These are phyloP conservation scores for Actinemys pallida DNA, from an alignment of 2,113 vertebrate genomes.

Conservation along the genomic window DNA sequence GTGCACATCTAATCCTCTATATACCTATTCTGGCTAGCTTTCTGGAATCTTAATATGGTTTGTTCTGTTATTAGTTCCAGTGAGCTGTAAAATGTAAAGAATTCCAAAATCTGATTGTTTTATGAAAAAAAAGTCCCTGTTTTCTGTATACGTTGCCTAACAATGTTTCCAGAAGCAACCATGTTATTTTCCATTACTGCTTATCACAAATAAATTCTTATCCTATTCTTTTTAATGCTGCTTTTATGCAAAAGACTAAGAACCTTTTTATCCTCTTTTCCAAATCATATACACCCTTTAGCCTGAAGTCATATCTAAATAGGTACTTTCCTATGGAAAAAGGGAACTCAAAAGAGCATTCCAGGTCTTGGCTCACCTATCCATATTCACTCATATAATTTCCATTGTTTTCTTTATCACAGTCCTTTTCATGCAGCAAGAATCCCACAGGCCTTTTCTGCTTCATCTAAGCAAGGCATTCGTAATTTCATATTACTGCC, in stretches of 20 bases:
- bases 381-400: not conserved
- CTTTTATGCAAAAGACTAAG: not conserved
- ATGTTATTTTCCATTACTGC: not conserved
- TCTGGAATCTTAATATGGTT: not conserved
- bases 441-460: not conserved
- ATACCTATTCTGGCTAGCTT: not conserved
- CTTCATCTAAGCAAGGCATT: not conserved
- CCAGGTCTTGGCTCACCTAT: not conserved
- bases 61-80: not conserved
- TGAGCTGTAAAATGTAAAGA: not conserved
- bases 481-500: not conserved
- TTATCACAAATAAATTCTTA: not conserved
- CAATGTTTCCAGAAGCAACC: not conserved
- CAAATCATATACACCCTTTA: not conserved
- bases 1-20: not conserved
- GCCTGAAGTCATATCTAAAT: not conserved
- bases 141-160: not conserved
- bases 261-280: not conserved
- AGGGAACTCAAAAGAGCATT: not conserved
- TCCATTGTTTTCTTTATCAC: not conserved
- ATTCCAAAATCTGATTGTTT: not conserved
- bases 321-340: not conserved
- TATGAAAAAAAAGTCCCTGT: not conserved
- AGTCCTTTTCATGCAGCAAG: not conserved
- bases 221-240: not conserved